These are phyloP conservation scores for Caradrina kadenii DNA, from an alignment of 2,888 invertebrate genomes.

Conservation along the genomic window DNA sequence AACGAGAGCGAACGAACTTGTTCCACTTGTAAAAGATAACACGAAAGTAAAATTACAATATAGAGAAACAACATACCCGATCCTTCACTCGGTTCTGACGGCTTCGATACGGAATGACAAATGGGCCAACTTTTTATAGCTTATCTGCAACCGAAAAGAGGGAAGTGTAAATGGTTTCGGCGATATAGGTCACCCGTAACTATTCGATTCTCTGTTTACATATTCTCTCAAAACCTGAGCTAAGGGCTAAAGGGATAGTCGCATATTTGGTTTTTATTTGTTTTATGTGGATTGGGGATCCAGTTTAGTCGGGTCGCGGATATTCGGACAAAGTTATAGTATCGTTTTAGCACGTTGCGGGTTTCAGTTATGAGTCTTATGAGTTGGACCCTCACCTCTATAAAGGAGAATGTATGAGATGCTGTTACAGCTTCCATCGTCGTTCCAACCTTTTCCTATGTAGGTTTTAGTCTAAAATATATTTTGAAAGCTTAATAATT, in stretches of 20 bases:
- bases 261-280: constrained; percentile 37
- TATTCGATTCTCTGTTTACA: constrained; percentile 42
- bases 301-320: constrained; percentile 5
- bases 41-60: neutral
- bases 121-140: constrained; percentile 34
- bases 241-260: constrained; percentile 20
- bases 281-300: constrained; percentile 31
- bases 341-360: constrained; percentile 19
- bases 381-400: neutral
- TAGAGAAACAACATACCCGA: neutral
- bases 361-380: constrained; percentile 19
- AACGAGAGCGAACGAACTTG: constrained; percentile 23
- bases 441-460: neutral
- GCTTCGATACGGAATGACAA: constrained; percentile 21
- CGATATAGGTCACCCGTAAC: constrained; percentile 41
- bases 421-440: neutral
- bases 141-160: constrained; percentile 12
- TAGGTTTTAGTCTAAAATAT: neutral
- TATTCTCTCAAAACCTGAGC: constrained; percentile 21
- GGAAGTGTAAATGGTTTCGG: constrained; percentile 45
- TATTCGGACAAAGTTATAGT: constrained; percentile 21
- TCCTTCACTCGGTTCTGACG: constrained; percentile 31
- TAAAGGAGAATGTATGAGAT: constrained; percentile 5
- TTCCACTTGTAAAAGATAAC: constrained; percentile 31
- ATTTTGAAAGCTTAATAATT: neutral